Conservation (phyloP, 2,113 vertebrate species). For the Nibea albiflora region DNA sequence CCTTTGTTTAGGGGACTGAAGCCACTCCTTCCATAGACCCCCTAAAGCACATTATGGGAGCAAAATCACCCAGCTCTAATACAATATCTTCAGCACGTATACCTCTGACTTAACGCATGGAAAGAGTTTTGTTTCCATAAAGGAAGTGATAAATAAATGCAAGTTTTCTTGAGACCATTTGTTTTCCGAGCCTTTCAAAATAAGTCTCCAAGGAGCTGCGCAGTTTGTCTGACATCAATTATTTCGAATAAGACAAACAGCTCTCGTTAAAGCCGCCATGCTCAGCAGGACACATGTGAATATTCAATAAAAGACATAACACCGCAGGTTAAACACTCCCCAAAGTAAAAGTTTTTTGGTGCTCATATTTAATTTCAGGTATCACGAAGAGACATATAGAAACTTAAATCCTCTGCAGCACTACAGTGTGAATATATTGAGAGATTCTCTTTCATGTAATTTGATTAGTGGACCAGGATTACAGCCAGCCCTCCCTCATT, state of each 20-base stretch:
- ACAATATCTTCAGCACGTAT: conserved; percentile 48
- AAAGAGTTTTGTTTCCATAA: conserved; percentile 37
- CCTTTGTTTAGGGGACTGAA: conserved; percentile 68
- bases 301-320: conserved; percentile 63
- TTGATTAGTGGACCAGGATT: conserved; percentile 69
- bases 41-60: conserved; percentile 37
- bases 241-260: conserved; percentile 72
- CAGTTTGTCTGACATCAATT: conserved; percentile 72
- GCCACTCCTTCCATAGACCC: conserved; percentile 49
- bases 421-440: conserved; percentile 45
- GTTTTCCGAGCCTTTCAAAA: conserved; percentile 61
- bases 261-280: conserved; percentile 53
- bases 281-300: conserved; percentile 71
- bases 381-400: conserved; percentile 27
- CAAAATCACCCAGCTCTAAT: conserved; percentile 24
- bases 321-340: conserved; percentile 52
- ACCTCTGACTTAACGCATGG: conserved; percentile 27
- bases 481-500: conserved; percentile 51
- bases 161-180: conserved; percentile 61
- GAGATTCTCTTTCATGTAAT: conserved; percentile 61
- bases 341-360: conserved; percentile 26
- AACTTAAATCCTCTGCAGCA: conserved; percentile 13
- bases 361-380: conserved; percentile 33
- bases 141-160: conserved; percentile 44
- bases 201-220: conserved; percentile 59